Evolutionary conservation across 2,888 invertebrate genomes (phyloP).

Genomic region (Chaetoderma sp.): DNA sequence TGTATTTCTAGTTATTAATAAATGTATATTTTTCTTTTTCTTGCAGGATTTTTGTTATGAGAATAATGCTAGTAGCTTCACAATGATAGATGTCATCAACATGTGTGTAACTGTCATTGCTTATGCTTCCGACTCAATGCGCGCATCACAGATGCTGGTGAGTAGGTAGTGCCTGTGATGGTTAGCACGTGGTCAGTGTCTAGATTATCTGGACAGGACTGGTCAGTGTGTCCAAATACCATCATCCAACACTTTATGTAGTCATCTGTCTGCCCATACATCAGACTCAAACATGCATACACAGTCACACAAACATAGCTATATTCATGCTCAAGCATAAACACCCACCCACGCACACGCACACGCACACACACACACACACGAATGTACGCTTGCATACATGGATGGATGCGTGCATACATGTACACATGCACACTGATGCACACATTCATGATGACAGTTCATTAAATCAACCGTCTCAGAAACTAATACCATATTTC

Average conservation of each 20-base stretch:
- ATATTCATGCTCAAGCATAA: background rate
- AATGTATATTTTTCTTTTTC: background rate
- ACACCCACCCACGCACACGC: background rate
- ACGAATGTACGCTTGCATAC: too few relatives aligned
- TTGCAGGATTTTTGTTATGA: slow-evolving; percentile 93
- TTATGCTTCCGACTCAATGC: slow-evolving; percentile 92
- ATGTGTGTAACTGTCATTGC: slow-evolving; percentile 99
- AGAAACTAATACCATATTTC: too few relatives aligned
- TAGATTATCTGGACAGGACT: background rate
- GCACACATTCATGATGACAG: too few relatives aligned
- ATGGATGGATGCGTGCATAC: too few relatives aligned
- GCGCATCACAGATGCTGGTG: slow-evolving; percentile 74
- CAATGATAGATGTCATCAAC: slow-evolving; percentile 96
- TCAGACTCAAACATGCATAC: background rate
- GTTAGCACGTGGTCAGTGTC: background rate
- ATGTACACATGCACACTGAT: too few relatives aligned
- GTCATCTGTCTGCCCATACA: background rate
- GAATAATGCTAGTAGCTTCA: slow-evolving; percentile 97
- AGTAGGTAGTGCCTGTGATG: slow-evolving; percentile 32
- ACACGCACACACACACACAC: too few relatives aligned
- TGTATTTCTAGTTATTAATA: background rate
- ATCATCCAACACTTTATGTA: background rate
- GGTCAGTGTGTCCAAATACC: background rate
- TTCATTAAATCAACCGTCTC: too few relatives aligned
- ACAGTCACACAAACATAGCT: background rate